phyloP scores from a whole-genome alignment of 2,797 vertebrate genomes.

The Hipposideros larvatus region DNA sequence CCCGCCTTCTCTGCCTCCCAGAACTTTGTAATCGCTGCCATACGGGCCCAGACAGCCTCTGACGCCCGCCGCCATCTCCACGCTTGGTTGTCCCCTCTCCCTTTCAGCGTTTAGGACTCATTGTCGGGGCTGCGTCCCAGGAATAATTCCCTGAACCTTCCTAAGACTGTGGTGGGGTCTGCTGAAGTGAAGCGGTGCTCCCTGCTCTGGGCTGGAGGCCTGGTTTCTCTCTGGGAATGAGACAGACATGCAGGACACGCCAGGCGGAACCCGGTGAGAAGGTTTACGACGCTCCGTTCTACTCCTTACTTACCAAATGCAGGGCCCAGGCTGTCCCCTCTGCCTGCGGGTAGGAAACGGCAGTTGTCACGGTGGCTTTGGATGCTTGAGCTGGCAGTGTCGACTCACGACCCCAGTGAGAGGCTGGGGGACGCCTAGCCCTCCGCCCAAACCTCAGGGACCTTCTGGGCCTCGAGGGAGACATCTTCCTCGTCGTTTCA shows the following conservation, averaged over 20 bases:
- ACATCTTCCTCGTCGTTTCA: no score
- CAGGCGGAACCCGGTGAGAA: background rate
- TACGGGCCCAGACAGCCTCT: no score
- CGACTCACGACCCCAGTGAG: fast-evolving
- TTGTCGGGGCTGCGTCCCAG: background rate
- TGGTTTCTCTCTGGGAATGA: background rate
- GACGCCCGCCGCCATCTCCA: no score
- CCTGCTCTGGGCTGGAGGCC: background rate
- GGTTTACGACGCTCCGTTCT: no score
- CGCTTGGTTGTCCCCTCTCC: no score
- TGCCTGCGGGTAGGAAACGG: background rate
- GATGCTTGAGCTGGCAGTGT: background rate
- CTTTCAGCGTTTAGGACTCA: no score
- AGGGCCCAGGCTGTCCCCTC: background rate
- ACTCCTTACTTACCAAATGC: background rate
- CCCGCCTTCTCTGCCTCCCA: no score
- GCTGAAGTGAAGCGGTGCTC: no score
- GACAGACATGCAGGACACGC: no score
- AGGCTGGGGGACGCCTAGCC: background rate
- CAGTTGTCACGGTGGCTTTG: background rate
- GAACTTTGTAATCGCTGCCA: no score
- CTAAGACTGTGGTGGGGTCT: background rate
- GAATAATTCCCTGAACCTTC: background rate
- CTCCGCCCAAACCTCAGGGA: no score
- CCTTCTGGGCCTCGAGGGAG: no score